Percentiles rank a stretch among this genome's conserved stretches.
Evolutionary conservation across 2,113 vertebrate species (phyloP).

Genomic region (Taurulus bubalis): DNA sequence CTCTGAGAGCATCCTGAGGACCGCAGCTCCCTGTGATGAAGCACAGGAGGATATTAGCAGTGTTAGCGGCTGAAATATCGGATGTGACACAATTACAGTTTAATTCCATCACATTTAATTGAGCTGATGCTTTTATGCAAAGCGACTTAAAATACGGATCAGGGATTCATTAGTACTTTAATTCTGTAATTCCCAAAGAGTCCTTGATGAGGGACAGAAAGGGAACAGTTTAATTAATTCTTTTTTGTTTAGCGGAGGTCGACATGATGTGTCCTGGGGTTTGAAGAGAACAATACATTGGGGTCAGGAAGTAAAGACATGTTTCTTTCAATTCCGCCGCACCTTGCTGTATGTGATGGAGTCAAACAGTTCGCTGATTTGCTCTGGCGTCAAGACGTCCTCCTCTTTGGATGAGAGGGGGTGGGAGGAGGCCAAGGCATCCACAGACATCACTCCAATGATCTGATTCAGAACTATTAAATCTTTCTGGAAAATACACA

Average conservation of each 20-base stretch:
- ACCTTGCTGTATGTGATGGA: slow-evolving; percentile 93
- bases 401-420: slow-evolving; percentile 84
- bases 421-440: slow-evolving; percentile 86
- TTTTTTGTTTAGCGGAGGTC: slow-evolving; percentile 1
- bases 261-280: neutral
- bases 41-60: neutral
- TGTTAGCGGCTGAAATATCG: neutral
- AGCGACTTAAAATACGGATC: neutral
- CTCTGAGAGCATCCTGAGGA: slow-evolving; percentile 91
- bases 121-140: too few relatives aligned
- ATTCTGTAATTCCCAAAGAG: neutral
- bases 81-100: neutral
- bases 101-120: neutral
- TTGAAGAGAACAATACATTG: neutral
- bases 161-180: slow-evolving; percentile 6
- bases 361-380: slow-evolving; percentile 89
- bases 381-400: slow-evolving; percentile 82
- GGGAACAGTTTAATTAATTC: neutral
- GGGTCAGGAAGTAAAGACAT: neutral
- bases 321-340: neutral
- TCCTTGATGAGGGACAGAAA: neutral
- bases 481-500: slow-evolving; percentile 83
- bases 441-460: slow-evolving; percentile 83
- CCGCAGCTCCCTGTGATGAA: slow-evolving; percentile 85
- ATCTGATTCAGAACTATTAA: slow-evolving; percentile 87